phyloP scores from a whole-genome alignment of 2,113 vertebrate species.

The Deroptyus accipitrinus region DNA sequence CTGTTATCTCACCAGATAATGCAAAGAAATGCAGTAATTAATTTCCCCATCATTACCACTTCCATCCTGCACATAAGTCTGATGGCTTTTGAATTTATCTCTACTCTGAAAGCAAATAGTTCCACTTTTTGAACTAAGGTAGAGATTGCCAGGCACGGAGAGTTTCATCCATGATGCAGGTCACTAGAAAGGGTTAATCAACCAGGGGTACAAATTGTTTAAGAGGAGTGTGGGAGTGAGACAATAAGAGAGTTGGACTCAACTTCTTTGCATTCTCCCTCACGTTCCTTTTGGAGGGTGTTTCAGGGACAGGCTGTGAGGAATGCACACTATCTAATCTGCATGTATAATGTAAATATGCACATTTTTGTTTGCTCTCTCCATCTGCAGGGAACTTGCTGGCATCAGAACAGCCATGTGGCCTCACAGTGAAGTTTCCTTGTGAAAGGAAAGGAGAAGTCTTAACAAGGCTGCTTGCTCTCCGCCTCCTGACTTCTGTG shows the following conservation, averaged over 20 bases:
- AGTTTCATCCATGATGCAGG: background rate
- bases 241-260: slow-evolving; percentile 41
- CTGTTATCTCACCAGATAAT: background rate
- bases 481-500: background rate
- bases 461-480: background rate
- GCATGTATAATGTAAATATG: slow-evolving; percentile 67
- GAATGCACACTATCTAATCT: slow-evolving; percentile 70
- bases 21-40: background rate
- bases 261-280: slow-evolving; percentile 62
- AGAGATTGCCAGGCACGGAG: background rate
- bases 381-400: slow-evolving; percentile 63
- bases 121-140: background rate
- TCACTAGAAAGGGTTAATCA: slow-evolving; percentile 35
- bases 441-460: background rate
- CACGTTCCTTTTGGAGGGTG: slow-evolving; percentile 57
- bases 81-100: background rate
- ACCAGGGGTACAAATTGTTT: background rate
- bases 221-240: slow-evolving; percentile 5
- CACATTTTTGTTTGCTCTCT: slow-evolving; percentile 57
- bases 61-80: background rate
- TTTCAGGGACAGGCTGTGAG: slow-evolving; percentile 70
- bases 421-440: slow-evolving; percentile 31
- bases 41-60: background rate
- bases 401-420: slow-evolving; percentile 53
- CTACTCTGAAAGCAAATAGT: background rate